Conservation (phyloP, 35 echinoderm and acorn worm species). For the Hemicentrotus pulcherrimus region DNA sequence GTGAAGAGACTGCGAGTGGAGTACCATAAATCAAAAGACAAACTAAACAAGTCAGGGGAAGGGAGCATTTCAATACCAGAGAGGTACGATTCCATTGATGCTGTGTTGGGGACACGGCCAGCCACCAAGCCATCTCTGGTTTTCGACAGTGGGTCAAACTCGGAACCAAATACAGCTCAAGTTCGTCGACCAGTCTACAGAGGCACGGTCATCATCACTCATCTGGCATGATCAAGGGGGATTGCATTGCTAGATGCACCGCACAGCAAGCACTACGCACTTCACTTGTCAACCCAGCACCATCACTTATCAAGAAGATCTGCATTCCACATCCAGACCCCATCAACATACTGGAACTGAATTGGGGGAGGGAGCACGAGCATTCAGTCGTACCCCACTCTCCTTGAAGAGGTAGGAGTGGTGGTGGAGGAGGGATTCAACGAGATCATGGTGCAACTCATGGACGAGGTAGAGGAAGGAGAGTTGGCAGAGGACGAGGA, state of each 20-base stretch:
- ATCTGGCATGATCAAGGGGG: constrained; percentile 57
- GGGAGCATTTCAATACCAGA: too few relatives aligned
- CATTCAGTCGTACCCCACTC: not conserved
- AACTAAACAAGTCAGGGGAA: too few relatives aligned
- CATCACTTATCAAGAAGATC: constrained; percentile 51
- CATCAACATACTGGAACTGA: constrained; percentile 47
- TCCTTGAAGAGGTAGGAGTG: not conserved
- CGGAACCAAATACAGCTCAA: not conserved
- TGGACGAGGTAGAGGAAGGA: too few relatives aligned
- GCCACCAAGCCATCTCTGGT: too few relatives aligned
- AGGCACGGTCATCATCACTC: constrained; percentile 50
- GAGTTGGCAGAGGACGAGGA: too few relatives aligned
- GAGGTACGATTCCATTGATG: too few relatives aligned
- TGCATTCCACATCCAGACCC: constrained; percentile 31
- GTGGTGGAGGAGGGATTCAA: too few relatives aligned
- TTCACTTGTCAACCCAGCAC: constrained; percentile 34
- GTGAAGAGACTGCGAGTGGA: too few relatives aligned
- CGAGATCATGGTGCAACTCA: too few relatives aligned
- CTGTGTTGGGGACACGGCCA: too few relatives aligned
- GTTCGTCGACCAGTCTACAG: constrained; percentile 38
- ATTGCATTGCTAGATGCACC: constrained; percentile 44
- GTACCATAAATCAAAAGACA: too few relatives aligned
- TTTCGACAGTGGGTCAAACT: too few relatives aligned
- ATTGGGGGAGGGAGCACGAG: constrained; percentile 62
- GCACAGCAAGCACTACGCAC: constrained; percentile 49